A percentile compares a stretch with the other conserved stretches of the same genome.
phyloP scores from a whole-genome alignment of 2,797 vertebrate species.

The Bradypodion ventrale region DNA sequence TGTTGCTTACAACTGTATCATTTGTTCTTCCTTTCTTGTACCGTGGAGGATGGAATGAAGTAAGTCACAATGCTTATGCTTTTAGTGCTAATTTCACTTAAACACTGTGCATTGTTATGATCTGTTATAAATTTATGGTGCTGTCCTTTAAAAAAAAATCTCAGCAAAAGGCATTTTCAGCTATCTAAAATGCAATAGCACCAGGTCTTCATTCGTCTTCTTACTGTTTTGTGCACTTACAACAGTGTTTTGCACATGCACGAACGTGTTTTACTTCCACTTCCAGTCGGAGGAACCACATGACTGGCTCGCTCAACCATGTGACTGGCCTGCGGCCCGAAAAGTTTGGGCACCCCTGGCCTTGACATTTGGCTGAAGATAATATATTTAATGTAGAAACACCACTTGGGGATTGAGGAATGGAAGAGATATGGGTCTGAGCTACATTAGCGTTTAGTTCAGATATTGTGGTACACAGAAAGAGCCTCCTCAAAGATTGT shows the following conservation, averaged over 20 bases:
- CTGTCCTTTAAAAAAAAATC: not conserved
- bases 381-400: not conserved
- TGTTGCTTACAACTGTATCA: slow-evolving; percentile 76
- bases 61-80: slow-evolving; percentile 57
- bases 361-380: not conserved
- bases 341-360: too few species aligned
- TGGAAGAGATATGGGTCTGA: not conserved
- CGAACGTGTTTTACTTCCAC: too few species aligned
- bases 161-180: not conserved
- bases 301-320: too few species aligned
- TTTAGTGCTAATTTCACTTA: not conserved
- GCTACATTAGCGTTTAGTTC: not conserved
- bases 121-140: not conserved
- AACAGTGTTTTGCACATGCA: too few species aligned
- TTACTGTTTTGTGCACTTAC: not conserved
- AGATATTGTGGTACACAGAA: too few species aligned
- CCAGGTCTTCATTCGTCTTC: not conserved
- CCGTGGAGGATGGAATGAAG: slow-evolving; percentile 84
- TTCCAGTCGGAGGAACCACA: too few species aligned
- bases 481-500: too few species aligned
- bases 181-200: not conserved
- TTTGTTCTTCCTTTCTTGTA: slow-evolving; percentile 86
- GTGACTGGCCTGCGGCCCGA: too few species aligned
- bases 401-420: not conserved
- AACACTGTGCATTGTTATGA: not conserved